Evolutionary conservation across 1,140 invertebrate species (phyloP).

Genomic region (Sweltsa coloradensis): DNA sequence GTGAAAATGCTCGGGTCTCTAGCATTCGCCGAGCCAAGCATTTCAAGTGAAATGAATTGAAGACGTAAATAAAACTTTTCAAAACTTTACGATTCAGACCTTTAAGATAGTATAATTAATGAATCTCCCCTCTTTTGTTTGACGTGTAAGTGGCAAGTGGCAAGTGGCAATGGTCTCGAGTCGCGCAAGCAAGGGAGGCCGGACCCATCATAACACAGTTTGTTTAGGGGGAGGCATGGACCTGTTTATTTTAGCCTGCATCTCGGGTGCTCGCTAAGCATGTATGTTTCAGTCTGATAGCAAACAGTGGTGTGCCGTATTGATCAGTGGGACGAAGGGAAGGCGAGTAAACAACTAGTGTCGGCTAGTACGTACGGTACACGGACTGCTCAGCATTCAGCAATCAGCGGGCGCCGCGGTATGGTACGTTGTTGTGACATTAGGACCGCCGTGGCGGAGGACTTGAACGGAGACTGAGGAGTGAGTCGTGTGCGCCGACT

Average conservation of each 20-base stretch:
- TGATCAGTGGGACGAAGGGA: slow-evolving; percentile 17
- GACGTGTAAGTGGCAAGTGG: slow-evolving; percentile 1
- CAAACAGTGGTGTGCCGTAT: slow-evolving; percentile 19
- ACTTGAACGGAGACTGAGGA: too few species aligned
- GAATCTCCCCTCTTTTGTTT: slow-evolving; percentile 8
- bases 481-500: too few species aligned
- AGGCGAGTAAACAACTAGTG: slow-evolving; percentile 20
- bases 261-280: slow-evolving; percentile 13
- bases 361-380: too few species aligned
- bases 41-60: slow-evolving; percentile 8
- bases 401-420: background rate
- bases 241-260: slow-evolving; percentile 13
- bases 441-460: too few species aligned
- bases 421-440: too few species aligned
- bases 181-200: too few species aligned
- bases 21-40: too few species aligned
- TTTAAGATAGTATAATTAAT: slow-evolving; percentile 13
- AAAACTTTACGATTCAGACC: slow-evolving; percentile 9
- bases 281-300: slow-evolving; percentile 16
- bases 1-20: slow-evolving; percentile 3
- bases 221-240: slow-evolving; percentile 4
- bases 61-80: slow-evolving; percentile 13
- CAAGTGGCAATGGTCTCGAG: slow-evolving; percentile 9
- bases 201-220: background rate
- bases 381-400: background rate